Evolutionary conservation across 2,113 vertebrate species (phyloP), one percentile per base, ranked within the genome.

Genomic region (Syngnathus typhle): DNA sequence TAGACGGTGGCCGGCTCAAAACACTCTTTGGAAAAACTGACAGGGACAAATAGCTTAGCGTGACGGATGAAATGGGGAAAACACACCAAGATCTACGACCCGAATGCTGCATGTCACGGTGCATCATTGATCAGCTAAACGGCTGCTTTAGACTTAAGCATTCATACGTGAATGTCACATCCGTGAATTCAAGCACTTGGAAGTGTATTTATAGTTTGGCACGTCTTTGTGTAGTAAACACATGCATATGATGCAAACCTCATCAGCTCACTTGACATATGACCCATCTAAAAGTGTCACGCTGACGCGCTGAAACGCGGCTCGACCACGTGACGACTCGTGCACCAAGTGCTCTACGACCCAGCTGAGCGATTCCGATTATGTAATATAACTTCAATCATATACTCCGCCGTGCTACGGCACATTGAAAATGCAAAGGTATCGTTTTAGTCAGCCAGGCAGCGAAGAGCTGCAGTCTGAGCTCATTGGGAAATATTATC

Each of bases 281-380:
- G 84, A 86, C 55, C 81, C 61, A 75, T 85, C 82, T 86, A 85
- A 86, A 85, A 88, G 70, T 79, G 80, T 82, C 74, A 79, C 44
- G 84, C 88, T 86, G 86, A 86, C 80, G 64, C 60, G 73, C 70
- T 81, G 81, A 79, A 87, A 88, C 77, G 77, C 70, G 27, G 66
- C 75, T 51, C 71, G 49, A 80, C 69, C 77, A 65, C 67, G 64
- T 49, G 63, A 69, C 41, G n/a, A 12, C 41, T 27, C 23, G 21
- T 46, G 41, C 76, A 52, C 73, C 76, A 63, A 73, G 66, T 37
- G 68, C 60, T 65, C 77, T 63, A 70, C 61, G 61, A 54, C 27
- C 38, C 27, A 49, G 55, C 70, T 60, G 49, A 60, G 68, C 72
- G 63, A 65, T 41, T 54, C 9, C 1, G 65, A 36, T 67, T 63